Evolutionary conservation across 2,113 vertebrate species (phyloP).

Genomic region (Brachionichthys hirsutus): DNA sequence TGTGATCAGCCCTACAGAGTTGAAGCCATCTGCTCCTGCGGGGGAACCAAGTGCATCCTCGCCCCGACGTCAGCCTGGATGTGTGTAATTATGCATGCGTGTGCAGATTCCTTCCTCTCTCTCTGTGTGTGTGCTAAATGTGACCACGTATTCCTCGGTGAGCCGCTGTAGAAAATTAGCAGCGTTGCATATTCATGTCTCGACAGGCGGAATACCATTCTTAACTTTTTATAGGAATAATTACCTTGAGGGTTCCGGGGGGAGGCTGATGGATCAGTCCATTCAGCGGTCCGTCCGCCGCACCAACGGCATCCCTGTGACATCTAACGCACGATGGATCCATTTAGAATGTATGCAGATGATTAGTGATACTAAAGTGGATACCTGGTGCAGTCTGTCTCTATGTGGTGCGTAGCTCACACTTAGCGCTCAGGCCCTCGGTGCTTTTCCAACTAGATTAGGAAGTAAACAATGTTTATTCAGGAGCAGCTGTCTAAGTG

Average conservation of each 20-base stretch:
- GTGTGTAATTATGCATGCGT: slow-evolving; percentile 39
- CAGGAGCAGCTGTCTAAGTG: slow-evolving; percentile 75
- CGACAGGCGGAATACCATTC: slow-evolving; percentile 15
- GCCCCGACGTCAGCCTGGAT: slow-evolving; percentile 34
- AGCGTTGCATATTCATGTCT: slow-evolving; percentile 44
- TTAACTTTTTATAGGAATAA: slow-evolving; percentile 27
- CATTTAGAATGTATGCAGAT: slow-evolving; percentile 41
- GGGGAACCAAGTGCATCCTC: slow-evolving; percentile 53
- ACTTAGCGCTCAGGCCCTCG: slow-evolving; percentile 59
- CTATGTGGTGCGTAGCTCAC: slow-evolving; percentile 21
- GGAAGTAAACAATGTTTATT: slow-evolving; percentile 81
- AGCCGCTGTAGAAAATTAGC: neutral
- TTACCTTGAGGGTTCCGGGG: too few species aligned
- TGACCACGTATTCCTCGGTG: slow-evolving; percentile 18
- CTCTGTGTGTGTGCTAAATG: slow-evolving; percentile 19
- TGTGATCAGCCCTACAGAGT: slow-evolving; percentile 74
- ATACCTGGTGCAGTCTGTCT: slow-evolving; percentile 10
- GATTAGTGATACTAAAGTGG: slow-evolving; percentile 43
- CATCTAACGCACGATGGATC: slow-evolving; percentile 43
- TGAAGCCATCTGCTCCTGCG: slow-evolving; percentile 76
- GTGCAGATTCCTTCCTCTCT: slow-evolving; percentile 1
- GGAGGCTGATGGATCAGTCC: too few species aligned
- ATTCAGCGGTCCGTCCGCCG: too few species aligned
- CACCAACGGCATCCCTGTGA: slow-evolving; percentile 32
- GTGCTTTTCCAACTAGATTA: slow-evolving; percentile 71